Base-by-base conservation (phyloP, 2,113 vertebrate species). In the Corydoras sp. region DNA sequence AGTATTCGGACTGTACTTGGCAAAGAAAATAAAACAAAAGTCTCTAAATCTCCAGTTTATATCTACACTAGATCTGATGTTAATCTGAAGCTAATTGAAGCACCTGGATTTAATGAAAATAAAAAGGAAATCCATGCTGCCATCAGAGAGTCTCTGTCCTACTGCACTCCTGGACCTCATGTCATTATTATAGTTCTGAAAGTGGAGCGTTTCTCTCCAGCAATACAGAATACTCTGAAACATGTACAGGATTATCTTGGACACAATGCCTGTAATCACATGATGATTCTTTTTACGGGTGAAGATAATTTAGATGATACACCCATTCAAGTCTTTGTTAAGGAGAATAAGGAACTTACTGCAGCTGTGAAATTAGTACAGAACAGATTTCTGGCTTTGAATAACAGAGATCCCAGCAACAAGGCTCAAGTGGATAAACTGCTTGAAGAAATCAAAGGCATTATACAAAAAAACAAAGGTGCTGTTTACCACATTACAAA, bases 201-300 rank as follows among this genome's bases (percentile, higher is more conserved):
- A 2, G 35, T 58, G 12, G 75, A 11, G 0, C 58, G 51, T 2
- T 56, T 72, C 65, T 58, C 43, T 62, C 24, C 51, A 48, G 69
- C 54, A 62, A 32, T 30, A 10, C 11, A 58, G 51, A 35, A 13
- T 9, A 49, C 29, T 8, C 58, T 76, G 59, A 48, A 62, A 14
- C 59, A 14, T 15, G 59, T 68, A 50, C 6, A 62, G 8, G 51
- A 31, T 2, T 5, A 3, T 14, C 75, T 76, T 32, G 64, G 73
- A n/a, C 0, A 58, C 29, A 63, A 58, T 48, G 64, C 50, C n/a
- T 56, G 9, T 29, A 68, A 62, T 18, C 24, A 50, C 35, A 68
- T 54, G 58, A 32, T 76, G 58, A 72, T 76, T 29, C 18, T 72
- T 1, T 68, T 76, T 29, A 72, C 75, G 35, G 53, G 69, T 51